Evolutionary conservation across 2,797 vertebrate genomes (phyloP), one percentile per base, ranked within the genome.

Genomic region (Danio aesculapii): DNA sequence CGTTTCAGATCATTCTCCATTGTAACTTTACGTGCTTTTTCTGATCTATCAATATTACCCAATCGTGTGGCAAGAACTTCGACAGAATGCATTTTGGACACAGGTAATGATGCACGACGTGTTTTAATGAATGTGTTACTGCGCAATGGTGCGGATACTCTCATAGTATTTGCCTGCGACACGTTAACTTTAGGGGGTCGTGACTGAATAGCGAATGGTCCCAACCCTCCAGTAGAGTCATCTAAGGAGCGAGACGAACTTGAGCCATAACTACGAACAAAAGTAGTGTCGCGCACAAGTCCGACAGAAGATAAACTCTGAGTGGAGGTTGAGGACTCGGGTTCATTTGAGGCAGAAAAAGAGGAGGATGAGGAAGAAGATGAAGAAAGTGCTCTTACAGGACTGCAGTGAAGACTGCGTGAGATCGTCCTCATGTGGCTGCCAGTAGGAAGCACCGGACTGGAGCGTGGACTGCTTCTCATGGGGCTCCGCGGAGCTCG

Each of bases 351-450:
- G 71, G 81, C 17, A 13, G 49, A 79, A 55, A 79, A 88, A 8
- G 88, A 75, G 49, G 82, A 89, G 71, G 30, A 85, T 59, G 85
- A 88, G 83, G 85, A 88, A 82, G 81, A 81, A 12, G 85, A 88
- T 81, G 81, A 81, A 14, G 77, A 69, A 3, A 83, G 43, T 63
- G 89, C 86, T 92, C 94, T 95, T 95, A 95, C 95, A 14, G 94
- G 94, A 87, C 93, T 95, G 3, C 93, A 92, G 89, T 95, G 92
- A 72, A 94, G 92, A 85, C 93, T 94, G 87, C 91, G 90, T 41
- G 93, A 93, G 10, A 93, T 78, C 49, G 88, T 87, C 83, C 90
- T 88, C 75, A 93, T 86, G 87, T 94, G 88, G 3, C 90, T 89
- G 75, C 88, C 76, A 0, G 91, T 86, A n/a, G 50, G 14, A 68